Evolutionary conservation across 2,888 invertebrate species (phyloP), one percentile per base, ranked within the genome.

Genomic region (Julus scanicus): DNA sequence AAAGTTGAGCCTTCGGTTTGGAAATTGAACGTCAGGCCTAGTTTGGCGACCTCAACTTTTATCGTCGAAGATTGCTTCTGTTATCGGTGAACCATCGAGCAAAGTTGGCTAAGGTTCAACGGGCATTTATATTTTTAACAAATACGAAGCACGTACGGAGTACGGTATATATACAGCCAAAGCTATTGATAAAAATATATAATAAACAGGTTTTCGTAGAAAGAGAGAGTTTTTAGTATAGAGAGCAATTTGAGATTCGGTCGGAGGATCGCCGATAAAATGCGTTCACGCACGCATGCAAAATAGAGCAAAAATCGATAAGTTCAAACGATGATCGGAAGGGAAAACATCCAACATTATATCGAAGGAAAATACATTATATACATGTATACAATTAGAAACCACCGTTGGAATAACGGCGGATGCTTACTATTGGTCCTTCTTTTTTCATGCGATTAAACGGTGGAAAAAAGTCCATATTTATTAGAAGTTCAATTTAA

Each of bases 101-200:
- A 63, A 63, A 63, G 57, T 63, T 63, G 57, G 57, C 57, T 63
- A 63, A 63, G 57, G 57, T 63, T 63, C 57, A 63, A 63, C 57
- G 57, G 57, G 57, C 57, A 63, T 63, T 63, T 63, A 63, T 63
- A 63, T 63, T 63, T 63, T 63, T 63, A 63, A 63, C 57, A n/a
- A 63, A 63, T 63, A 63, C n/a, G n/a, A n/a, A n/a, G n/a, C 57
- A n/a, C 6, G n/a, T 5, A 63, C 1, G 4, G 53, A 2, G 2
- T 15, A n/a, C 4, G 5, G 57, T 4, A 1, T 6, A 63, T n/a
- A 63, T n/a, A n/a, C 6, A 63, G 57, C n/a, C n/a, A 5, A 17
- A 15, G 17, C n/a, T 63, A 63, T 63, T 63, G n/a, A 63, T n/a
- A 63, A n/a, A n/a, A 63, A n/a, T n/a, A n/a, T 63, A n/a, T 63